Evolutionary conservation across 1,140 invertebrate species (phyloP).

Genomic region (Trigoniulus corallinus): DNA sequence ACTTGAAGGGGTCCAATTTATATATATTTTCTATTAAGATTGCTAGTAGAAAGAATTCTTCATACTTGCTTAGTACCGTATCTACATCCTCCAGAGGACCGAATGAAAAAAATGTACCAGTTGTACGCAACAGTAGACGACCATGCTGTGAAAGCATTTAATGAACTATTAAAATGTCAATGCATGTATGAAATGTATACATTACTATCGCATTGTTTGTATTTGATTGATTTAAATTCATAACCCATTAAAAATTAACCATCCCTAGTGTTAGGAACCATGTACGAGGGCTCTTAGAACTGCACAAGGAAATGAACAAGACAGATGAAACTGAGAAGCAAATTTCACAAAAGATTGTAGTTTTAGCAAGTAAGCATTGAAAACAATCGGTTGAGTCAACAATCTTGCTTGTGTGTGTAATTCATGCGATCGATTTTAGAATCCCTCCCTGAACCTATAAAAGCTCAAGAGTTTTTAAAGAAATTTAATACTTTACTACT

Average conservation of each 20-base stretch:
- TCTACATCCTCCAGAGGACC: conserved; percentile 59
- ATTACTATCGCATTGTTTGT: too few relatives aligned
- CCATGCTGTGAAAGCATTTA: conserved; percentile 87
- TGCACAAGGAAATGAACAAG: conserved; percentile 32
- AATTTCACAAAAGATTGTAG: conserved; percentile 11
- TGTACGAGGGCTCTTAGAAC: conserved; percentile 67
- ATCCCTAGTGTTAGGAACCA: conserved; percentile 49
- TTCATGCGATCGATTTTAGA: conserved; percentile 13
- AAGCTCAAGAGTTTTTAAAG: conserved; percentile 76
- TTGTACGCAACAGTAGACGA: conserved; percentile 83
- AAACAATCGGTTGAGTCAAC: too few relatives aligned
- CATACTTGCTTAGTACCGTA: conserved; percentile 93
- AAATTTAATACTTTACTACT: conserved; percentile 71
- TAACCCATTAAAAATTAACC: conserved; percentile 1
- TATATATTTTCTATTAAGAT: conserved; percentile 39
- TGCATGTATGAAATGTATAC: conserved; percentile 9
- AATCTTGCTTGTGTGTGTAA: background rate
- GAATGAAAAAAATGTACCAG: conserved; percentile 90
- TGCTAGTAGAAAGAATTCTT: conserved; percentile 82
- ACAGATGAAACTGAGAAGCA: conserved; percentile 13
- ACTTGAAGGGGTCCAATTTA: too few relatives aligned
- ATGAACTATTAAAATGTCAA: conserved; percentile 86
- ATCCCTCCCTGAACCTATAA: conserved; percentile 80
- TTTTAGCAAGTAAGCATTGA: conserved; percentile 15
- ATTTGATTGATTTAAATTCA: too few relatives aligned